These are phyloP conservation scores for Polymixis flavicincta DNA, from an alignment of 2,888 invertebrate genomes.

Conservation along the genomic window DNA sequence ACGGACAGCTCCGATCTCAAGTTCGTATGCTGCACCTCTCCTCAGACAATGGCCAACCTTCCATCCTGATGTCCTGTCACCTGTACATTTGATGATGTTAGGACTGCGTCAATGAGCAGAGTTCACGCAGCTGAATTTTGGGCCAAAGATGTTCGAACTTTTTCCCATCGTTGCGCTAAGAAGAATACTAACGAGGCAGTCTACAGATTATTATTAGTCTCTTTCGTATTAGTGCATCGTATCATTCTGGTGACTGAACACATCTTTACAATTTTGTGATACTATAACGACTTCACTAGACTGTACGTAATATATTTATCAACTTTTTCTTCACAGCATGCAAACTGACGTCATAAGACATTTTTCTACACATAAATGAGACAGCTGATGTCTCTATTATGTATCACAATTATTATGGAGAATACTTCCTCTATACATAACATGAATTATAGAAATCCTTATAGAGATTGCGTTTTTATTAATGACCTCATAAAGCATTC, in stretches of 20 bases:
- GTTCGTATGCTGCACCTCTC: too few relatives aligned
- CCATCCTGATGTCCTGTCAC: too few relatives aligned
- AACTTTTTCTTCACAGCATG: not conserved
- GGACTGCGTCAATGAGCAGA: too few relatives aligned
- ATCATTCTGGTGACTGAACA: not conserved
- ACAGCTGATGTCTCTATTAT: slow-evolving; percentile 27
- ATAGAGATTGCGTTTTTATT: slow-evolving; percentile 30
- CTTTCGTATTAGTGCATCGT: not conserved
- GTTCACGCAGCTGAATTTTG: too few relatives aligned
- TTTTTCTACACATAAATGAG: not conserved
- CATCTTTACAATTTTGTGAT: not conserved
- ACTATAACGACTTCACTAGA: not conserved
- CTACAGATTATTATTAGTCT: not conserved
- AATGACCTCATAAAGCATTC: slow-evolving; percentile 24
- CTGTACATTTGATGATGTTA: too few relatives aligned
- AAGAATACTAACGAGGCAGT: too few relatives aligned
- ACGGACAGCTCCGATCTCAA: too few relatives aligned
- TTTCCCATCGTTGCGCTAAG: too few relatives aligned
- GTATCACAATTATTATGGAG: slow-evolving; percentile 31
- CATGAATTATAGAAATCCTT: slow-evolving; percentile 38
- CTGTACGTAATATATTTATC: not conserved
- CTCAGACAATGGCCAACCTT: too few relatives aligned
- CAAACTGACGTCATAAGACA: not conserved
- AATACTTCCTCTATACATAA: slow-evolving; percentile 42
- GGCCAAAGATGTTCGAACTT: too few relatives aligned